These are phyloP conservation scores for Dipus sagitta DNA, from an alignment of 2,797 vertebrate genomes.

Conservation along the genomic window DNA sequence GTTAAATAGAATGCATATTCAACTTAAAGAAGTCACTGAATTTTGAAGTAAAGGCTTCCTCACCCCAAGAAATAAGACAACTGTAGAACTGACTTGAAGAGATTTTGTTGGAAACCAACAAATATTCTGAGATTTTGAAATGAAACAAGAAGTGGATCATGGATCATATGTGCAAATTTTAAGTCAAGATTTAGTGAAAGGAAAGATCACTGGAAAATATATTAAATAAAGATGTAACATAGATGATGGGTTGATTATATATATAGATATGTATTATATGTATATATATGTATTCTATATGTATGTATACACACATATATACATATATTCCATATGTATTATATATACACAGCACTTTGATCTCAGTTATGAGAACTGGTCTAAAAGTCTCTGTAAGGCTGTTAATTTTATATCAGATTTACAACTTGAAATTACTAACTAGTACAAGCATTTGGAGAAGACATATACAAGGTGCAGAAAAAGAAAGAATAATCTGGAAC, in stretches of 20 bases:
- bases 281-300: background rate
- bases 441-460: background rate
- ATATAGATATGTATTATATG: background rate
- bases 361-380: background rate
- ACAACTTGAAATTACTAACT: background rate
- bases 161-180: background rate
- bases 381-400: background rate
- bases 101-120: background rate
- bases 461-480: background rate
- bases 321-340: background rate
- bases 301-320: background rate
- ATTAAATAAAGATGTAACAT: background rate
- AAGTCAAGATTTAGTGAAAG: conserved; percentile 14
- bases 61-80: conserved; percentile 23
- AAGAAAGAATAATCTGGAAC: background rate
- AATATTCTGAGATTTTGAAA: conserved; percentile 38
- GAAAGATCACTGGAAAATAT: background rate
- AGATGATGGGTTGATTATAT: background rate
- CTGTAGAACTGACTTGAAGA: background rate
- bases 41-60: background rate
- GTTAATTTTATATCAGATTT: background rate
- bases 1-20: background rate
- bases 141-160: background rate
- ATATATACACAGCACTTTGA: background rate
- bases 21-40: background rate